Base-by-base conservation (phyloP, 2,113 vertebrate species). In the Peromyscus polionotus region DNA sequence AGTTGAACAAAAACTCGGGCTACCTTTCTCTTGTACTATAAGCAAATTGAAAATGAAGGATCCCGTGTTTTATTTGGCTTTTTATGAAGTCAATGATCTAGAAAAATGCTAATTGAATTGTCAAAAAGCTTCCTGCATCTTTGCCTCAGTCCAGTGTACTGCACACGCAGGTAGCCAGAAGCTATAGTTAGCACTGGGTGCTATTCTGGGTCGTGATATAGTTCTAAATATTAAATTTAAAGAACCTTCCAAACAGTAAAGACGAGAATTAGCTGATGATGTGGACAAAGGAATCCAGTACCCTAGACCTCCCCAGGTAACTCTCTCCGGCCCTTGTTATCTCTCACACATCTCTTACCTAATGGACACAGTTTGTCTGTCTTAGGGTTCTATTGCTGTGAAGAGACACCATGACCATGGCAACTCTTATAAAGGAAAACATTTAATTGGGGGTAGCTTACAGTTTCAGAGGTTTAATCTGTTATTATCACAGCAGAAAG, bases 61-160 rank as follows among this genome's bases (percentile, higher is more conserved):
- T 20, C 54, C 24, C 10, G 2, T 87, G 75, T 97, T 28, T 77
- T 98, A 96, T 97, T 42, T 42, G 39, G 20, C 4, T 75, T 57
- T 22, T 59, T 13, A 96, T 14, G 88, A 98, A 98, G 95, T 54
- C 96, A 88, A 95, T 97, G 93, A 85, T 81, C 83, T 97, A 57
- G 93, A 93, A 98, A 97, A 93, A 96, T 96, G 87, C 95, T 98
- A 16, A 67, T 98, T 98, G 98, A 97, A 89, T 94, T 94, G 89
- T 98, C 97, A 95, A 95, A 98, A 98, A 85, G 80, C 54, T 91
- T 87, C 95, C 98, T 59, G 80, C 20, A 5, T 42, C 14, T 26
- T 85, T 97, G 95, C 92, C 93, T 98, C 81, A 4, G 97, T 97
- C 98, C 91, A 96, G 76, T 7, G 10, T 39, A 24, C 28, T 22